Conservation (phyloP, 2,797 vertebrate species). For the Philypnodon macrostomus region DNA sequence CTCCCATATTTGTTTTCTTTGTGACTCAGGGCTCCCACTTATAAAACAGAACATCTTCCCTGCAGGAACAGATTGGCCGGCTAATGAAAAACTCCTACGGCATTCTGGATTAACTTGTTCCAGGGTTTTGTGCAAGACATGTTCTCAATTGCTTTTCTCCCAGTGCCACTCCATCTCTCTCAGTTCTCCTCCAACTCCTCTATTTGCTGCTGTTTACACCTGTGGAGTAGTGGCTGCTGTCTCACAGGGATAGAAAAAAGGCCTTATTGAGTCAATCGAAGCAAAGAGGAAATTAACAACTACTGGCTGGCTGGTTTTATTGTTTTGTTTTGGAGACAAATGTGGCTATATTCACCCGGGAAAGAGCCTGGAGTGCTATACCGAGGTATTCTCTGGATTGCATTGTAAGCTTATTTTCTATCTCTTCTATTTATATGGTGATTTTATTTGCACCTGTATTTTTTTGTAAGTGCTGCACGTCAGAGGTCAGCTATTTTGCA, state of each 20-base stretch:
- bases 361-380: conserved; percentile 16
- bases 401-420: conserved; percentile 36
- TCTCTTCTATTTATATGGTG: conserved; percentile 1
- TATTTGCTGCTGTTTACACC: conserved; percentile 41
- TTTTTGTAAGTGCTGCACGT: neutral
- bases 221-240: conserved; percentile 48
- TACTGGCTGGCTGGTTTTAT: conserved; percentile 68
- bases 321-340: conserved; percentile 64
- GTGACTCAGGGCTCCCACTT: conserved; percentile 42
- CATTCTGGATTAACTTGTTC: conserved; percentile 67
- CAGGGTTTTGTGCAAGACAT: conserved; percentile 56
- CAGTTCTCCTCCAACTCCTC: conserved; percentile 26
- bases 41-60: conserved; percentile 69
- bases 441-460: neutral
- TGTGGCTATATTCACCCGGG: conserved; percentile 36
- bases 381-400: conserved; percentile 24
- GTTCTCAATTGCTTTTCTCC: conserved; percentile 63
- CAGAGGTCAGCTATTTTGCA: neutral
- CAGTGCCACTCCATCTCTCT: conserved; percentile 39
- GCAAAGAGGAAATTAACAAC: conserved; percentile 69
- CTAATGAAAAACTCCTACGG: conserved; percentile 67
- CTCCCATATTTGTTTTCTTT: conserved; percentile 55
- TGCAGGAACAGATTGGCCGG: conserved; percentile 61
- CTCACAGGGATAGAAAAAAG: conserved; percentile 36
- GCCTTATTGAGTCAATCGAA: conserved; percentile 60